phyloP scores from a whole-genome alignment of 2,797 vertebrate genomes.

The Poeciliopsis gracilis region DNA sequence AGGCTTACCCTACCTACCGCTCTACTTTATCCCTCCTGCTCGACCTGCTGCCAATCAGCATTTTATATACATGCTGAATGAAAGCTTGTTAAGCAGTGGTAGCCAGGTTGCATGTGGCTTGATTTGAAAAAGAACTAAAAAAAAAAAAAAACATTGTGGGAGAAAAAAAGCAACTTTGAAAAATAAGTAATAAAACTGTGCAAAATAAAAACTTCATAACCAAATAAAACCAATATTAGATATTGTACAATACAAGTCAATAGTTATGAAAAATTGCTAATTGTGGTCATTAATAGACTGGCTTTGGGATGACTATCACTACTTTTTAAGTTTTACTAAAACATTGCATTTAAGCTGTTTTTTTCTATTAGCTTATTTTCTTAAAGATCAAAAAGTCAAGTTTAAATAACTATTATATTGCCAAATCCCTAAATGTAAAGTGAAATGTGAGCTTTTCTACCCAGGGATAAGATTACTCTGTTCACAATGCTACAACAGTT shows the following conservation, averaged over 20 bases:
- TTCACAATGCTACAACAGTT: constrained; percentile 35
- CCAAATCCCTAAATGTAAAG: constrained; percentile 43
- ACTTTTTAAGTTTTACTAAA: background rate
- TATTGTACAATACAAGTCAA: background rate
- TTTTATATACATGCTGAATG: background rate
- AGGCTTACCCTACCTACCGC: background rate
- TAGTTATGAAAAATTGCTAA: background rate
- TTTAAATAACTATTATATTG: constrained; percentile 22
- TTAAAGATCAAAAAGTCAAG: constrained; percentile 6
- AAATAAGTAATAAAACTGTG: background rate
- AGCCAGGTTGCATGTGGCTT: background rate
- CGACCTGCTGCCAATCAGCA: background rate
- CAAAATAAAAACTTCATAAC: background rate
- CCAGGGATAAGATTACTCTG: constrained; percentile 54
- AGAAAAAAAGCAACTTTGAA: background rate
- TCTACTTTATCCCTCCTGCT: background rate
- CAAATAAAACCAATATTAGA: background rate
- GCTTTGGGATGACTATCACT: background rate
- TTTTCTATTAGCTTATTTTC: constrained; percentile 2
- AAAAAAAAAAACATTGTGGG: background rate
- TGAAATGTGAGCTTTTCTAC: constrained; percentile 45
- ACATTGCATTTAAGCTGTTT: background rate
- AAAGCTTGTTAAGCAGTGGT: background rate
- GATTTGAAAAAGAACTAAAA: background rate
- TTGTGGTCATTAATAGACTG: background rate